phyloP scores from a whole-genome alignment of 2,113 vertebrate genomes.

The Syngnathoides biaculeatus region DNA sequence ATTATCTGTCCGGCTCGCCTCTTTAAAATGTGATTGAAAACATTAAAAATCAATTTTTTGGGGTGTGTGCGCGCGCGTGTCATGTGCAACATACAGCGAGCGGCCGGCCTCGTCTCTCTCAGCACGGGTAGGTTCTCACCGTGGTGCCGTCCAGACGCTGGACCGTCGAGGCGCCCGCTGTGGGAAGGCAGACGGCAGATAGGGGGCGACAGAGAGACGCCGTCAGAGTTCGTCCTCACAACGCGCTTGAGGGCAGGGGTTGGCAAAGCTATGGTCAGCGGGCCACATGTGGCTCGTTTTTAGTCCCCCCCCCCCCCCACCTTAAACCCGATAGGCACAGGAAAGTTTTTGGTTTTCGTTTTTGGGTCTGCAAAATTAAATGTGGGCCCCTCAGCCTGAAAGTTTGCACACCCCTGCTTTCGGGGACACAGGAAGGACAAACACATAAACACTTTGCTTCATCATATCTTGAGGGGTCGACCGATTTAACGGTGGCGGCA shows the following conservation, averaged over 20 bases:
- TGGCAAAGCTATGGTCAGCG: too few species aligned
- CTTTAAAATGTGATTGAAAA: not conserved
- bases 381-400: too few species aligned
- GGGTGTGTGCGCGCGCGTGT: not conserved
- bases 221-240: not conserved
- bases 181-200: conserved; percentile 63
- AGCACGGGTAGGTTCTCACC: conserved; percentile 99
- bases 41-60: not conserved
- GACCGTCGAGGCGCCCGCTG: conserved; percentile 88
- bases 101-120: conserved; percentile 80
- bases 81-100: conserved; percentile 79
- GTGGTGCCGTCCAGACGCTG: conserved; percentile 98
- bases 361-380: too few species aligned
- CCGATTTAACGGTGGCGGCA: too few species aligned
- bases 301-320: not conserved
- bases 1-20: not conserved
- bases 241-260: not conserved
- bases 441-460: too few species aligned
- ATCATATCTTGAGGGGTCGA: too few species aligned
- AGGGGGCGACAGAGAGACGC: conserved; percentile 67
- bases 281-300: not conserved
- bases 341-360: too few species aligned
- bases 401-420: too few species aligned
- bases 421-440: too few species aligned
- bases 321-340: not conserved